Evolutionary conservation across 2,888 invertebrate species (phyloP), one percentile per base, ranked within the genome.

Genomic region (Euzetes globulus): DNA sequence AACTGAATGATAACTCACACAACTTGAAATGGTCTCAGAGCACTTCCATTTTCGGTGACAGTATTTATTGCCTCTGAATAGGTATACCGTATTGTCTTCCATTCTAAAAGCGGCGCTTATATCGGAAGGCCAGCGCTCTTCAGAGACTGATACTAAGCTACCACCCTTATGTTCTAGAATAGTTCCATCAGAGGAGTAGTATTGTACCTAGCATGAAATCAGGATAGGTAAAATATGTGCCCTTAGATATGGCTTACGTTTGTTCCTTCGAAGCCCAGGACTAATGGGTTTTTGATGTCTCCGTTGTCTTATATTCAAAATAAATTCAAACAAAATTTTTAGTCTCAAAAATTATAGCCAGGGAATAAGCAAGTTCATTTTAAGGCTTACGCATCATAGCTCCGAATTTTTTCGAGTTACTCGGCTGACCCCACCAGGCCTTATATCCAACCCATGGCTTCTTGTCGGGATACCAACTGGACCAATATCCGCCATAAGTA

Each of bases 41-140:
- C 68, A 68, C 2, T 41, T 37, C 68, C 68, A 68, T 1, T 19
- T 37, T 13, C 68, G n/a, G 6, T 41, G 3, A 22, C 70, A 70
- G 19, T 47, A 70, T 9, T 11, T 45, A 11, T 47, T 27, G 7
- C n/a, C n/a, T 9, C 70, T 37, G 19, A 70, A 70, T 15, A 70
- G 47, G 19, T 70, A 70, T 1, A 70, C 70, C 11, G 25, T 47
- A 47, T 70, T 70, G 68, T 68, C 68, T 22, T n/a, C 22, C 68
- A 68, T 68, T 1, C 68, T 9, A n/a, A 68, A 68, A 19, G 68
- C 68, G 17, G 68, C 68, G 33, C 41, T 68, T 13, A 68, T 22
- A 11, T 68, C 45, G n/a, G 15, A 5, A 6, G 68, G 68, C 68
- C 68, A 68, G 22, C 11, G 11, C 22, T 68, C 68, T 7, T 15